A percentile compares a stretch with the other conserved stretches of the same genome.
Evolutionary conservation across 2,888 invertebrate genomes (phyloP).

Genomic region (Sabatieria punctata): DNA sequence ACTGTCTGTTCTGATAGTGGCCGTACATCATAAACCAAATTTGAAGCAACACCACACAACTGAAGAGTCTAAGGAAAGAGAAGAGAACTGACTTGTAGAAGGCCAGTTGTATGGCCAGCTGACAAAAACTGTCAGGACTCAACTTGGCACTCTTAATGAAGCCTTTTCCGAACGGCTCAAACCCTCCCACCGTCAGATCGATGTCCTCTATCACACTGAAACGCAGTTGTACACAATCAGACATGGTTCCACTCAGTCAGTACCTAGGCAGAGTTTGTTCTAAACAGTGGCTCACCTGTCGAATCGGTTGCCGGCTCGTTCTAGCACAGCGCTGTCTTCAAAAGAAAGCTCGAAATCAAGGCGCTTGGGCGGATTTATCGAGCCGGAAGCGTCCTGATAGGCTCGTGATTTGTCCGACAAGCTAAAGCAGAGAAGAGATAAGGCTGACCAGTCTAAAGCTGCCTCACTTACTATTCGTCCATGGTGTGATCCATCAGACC

Average conservation of each 20-base stretch:
- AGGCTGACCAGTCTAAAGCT: too few species aligned
- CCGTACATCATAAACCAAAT: too few species aligned
- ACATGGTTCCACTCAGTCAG: too few species aligned
- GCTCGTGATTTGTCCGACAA: too few species aligned
- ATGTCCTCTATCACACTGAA: slow-evolving; percentile 34
- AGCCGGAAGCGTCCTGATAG: too few species aligned
- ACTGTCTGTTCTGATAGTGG: too few species aligned
- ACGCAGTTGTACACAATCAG: too few species aligned
- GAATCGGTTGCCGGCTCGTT: slow-evolving; percentile 45
- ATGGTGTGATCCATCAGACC: slow-evolving; percentile 57
- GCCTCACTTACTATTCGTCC: slow-evolving; percentile 53
- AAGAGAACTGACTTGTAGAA: slow-evolving; percentile 47
- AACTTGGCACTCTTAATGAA: slow-evolving; percentile 37
- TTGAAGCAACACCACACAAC: too few species aligned
- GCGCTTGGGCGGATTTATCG: too few species aligned
- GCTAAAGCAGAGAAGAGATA: slow-evolving; percentile 2
- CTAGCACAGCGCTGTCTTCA: slow-evolving; percentile 43
- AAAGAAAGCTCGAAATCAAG: slow-evolving; percentile 19
- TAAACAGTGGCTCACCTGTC: slow-evolving; percentile 51
- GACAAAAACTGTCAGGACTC: slow-evolving; percentile 40
- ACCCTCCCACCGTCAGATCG: slow-evolving; percentile 35
- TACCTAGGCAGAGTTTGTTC: too few species aligned
- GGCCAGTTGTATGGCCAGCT: slow-evolving; percentile 27
- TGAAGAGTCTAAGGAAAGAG: too few species aligned
- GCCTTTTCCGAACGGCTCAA: slow-evolving; percentile 39